Evolutionary conservation across 2,797 vertebrate genomes (phyloP), one percentile per base, ranked within the genome.

Genomic region (Fratercula arctica): DNA sequence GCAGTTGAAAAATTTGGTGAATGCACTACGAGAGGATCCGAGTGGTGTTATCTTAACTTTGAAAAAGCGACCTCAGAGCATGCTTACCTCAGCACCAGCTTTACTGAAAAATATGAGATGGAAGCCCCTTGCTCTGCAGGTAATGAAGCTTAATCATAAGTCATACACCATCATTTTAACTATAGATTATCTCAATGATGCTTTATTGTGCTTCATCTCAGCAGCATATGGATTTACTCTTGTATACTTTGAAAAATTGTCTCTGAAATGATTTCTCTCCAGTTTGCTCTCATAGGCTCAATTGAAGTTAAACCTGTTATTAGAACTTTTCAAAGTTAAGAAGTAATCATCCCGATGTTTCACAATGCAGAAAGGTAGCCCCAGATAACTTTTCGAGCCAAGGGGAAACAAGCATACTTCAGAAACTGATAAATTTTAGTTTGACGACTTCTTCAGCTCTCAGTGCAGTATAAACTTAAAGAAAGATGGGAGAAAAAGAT

Each of bases 31-130:
- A 98, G 98, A 98, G 98, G 98, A 98, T 97, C 98, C 98, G 98
- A 98, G 98, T 98, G 98, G 98, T 98, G 98, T 98, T 98, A 98
- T 98, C 98, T 98, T 98, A 98, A 98, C 98, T 98, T 98, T 98
- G 98, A 98, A 98, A 98, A 98, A 98, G 98, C 98, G 98, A 98
- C 98, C 98, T 98, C 98, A 98, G 98, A 98, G 98, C 98, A 98
- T 98, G 98, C 98, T 98, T 98, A 98, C 98, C 98, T 98, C 98
- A 98, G 98, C 98, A 98, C 98, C 98, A 98, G 98, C 98, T 98
- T 98, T 98, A 98, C 98, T 98, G 98, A 98, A 98, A 98, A 98
- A 98, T 98, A 98, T 98, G 98, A 98, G 98, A 98, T 98, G 98
- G 98, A 98, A 98, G 97, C 98, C 98, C 97, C 98, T 98, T 98